Base-by-base conservation (phyloP, 2,113 vertebrate genomes). In the Peromyscus californicus region DNA sequence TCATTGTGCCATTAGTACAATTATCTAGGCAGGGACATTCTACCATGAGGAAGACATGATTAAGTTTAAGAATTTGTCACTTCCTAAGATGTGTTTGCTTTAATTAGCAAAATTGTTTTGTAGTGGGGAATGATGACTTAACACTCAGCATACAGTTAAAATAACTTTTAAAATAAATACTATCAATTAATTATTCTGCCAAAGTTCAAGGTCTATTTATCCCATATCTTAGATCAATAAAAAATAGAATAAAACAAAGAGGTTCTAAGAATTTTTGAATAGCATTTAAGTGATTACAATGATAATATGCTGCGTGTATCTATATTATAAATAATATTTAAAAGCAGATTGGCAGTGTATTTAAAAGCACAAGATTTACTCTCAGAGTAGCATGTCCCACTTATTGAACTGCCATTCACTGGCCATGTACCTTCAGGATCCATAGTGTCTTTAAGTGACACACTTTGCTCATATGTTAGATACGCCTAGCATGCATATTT, bases 261-360 rank as follows among this genome's bases (percentile, higher is more conserved):
- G 57, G 57, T 74, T 29, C 24, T 76, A 17, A 39, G 45, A 95
- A 72, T 26, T 57, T 96, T 83, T n/a, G 76, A 91, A 80, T 0
- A 95, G n/a, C 51, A 75, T 51, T 63, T 85, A 76, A 86, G 33
- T 86, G 36, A 22, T 79, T 87, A 96, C 45, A 88, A n/a, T 11
- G 29, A 70, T 1, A 83, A 72, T 80, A 83, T 75, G 84, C 88
- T 96, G 1, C 45, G 2, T 63, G 57, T 4, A n/a, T 75, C 74
- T 84, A 36, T 82, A 79, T 57, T 78, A 75, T 88, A 74, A 74
- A n/a, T 83, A 21, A 36, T 76, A n/a, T 6, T n/a, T 21, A 76
- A 54, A 87, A 29, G 45, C 7, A 93, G 51, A 26, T 76, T n/a
- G 6, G 11, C 70, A 51, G 11, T 65, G 6, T 61, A 51, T 76